Base-by-base conservation (phyloP, 1,140 invertebrate species). In the Drosophila sp. region DNA sequence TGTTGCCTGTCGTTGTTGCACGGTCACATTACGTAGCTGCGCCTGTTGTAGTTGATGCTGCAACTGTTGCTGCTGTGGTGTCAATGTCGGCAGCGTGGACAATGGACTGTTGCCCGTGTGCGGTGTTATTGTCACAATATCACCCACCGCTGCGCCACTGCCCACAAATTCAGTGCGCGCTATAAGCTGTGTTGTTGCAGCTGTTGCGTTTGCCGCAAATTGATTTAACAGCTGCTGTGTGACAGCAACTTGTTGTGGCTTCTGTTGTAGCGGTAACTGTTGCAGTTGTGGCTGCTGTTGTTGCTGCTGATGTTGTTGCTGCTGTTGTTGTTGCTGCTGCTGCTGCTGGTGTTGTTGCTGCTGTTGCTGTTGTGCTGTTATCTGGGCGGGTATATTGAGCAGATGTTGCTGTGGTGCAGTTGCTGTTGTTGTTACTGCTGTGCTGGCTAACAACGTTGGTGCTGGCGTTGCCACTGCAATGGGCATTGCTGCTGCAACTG, bases 21-120 rank as follows among this genome's bases (percentile, higher is more conserved):
- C 89, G 6, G 90, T 87, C 3, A 89, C 89, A 51, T 91, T 91
- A 5, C 89, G 80, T 7, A 89, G 79, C 46, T 90, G 89, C n/a
- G 76, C 82, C 63, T 90, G 89, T 7, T 81, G 83, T 72, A 90
- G 11, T 36, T 89, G 84, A 54, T 89, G 84, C 38, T 89, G 84
- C 54, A 83, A 53, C 34, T 91, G 89, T 18, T 72, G 73, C 29
- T 83, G 89, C 38, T 89, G 90, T n/a, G 80, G 62, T 2, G 78
- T 78, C 48, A 86, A 45, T 1, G 86, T 71, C 9, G 82, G 74
- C 45, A 86, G n/a, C 5, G 86, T 65, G 11, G 84, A 67, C 51
- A 87, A 38, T 1, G 76, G 83, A 58, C 59, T 79, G 69, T 69
- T 87, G 14, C 72, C 76, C 41, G 84, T 78, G 36, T 89, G 84